phyloP scores from a whole-genome alignment of 2,888 invertebrate genomes.

The Stramonita haemastoma region DNA sequence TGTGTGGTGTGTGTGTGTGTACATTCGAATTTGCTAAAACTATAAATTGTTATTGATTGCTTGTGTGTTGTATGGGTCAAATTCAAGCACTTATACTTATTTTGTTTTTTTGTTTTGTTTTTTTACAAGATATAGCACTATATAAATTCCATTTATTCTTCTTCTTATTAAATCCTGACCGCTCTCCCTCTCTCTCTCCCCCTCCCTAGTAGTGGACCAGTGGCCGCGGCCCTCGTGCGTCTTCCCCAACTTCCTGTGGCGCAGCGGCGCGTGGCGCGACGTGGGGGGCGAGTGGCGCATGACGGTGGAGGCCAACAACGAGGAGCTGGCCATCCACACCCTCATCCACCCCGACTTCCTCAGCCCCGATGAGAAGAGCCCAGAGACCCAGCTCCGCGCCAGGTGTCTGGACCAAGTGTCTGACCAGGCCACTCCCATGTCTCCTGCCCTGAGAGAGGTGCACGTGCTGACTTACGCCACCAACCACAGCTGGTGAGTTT shows the following conservation, averaged over 20 bases:
- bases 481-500: slow-evolving; percentile 62
- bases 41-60: too few relatives aligned
- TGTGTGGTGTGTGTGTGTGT: too few relatives aligned
- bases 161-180: too few relatives aligned
- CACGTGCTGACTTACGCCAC: slow-evolving; percentile 61
- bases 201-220: slow-evolving; percentile 51
- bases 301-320: slow-evolving; percentile 60
- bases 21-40: too few relatives aligned
- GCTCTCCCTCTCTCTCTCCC: too few relatives aligned
- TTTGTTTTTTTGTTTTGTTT: too few relatives aligned
- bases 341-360: slow-evolving; percentile 47
- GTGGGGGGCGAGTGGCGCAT: slow-evolving; percentile 63
- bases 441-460: slow-evolving; percentile 46
- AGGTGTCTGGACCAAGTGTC: slow-evolving; percentile 57
- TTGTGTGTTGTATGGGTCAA: too few relatives aligned
- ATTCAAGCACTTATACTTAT: too few relatives aligned
- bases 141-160: too few relatives aligned
- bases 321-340: slow-evolving; percentile 62
- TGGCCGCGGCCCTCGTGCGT: slow-evolving; percentile 62
- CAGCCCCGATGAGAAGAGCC: slow-evolving; percentile 42
- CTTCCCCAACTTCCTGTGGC: slow-evolving; percentile 66
- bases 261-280: slow-evolving; percentile 68
- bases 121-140: too few relatives aligned
- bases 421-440: slow-evolving; percentile 25
- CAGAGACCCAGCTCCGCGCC: slow-evolving; percentile 60